Base-by-base conservation (phyloP, 2,888 invertebrate genomes). In the Hyposoter didymator region DNA sequence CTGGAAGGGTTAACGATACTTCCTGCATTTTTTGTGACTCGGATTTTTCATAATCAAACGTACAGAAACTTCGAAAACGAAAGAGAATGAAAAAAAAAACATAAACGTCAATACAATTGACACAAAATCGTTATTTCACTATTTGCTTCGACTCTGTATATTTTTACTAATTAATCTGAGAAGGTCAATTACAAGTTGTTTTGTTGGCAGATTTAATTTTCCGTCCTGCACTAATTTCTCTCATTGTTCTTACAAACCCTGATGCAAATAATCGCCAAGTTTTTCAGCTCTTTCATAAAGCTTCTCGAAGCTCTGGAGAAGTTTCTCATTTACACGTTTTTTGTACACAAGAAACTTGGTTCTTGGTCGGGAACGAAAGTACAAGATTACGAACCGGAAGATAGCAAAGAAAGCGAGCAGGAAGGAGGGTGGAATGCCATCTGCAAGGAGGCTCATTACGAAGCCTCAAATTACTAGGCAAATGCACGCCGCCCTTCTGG, bases 391-490 rank as follows among this genome's bases (percentile, higher is more conserved):
- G 64, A 22, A 70, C 22, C 78, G 82, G 82, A 83, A 83, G 78
- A 83, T 64, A 73, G 82, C 76, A 67, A 62, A 78, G 82, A 83
- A 28, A 28, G 59, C 28, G 78, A 55, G 73, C n/a, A n/a, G n/a
- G n/a, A n/a, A n/a, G 17, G 22, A 8, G 69, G 52, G 55, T 14
- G 47, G 32, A 35, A 69, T 52, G 55, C 67, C 55, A 74, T 67
- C 43, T 67, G 66, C 32, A 49, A 73, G 70, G 35, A 55, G 35
- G 81, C 84, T 84, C 81, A 78, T 84, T 84, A 84, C 78, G 52
- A 67, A 67, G 28, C 81, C 84, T 84, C 78, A 82, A 82, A 84
- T 82, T 82, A 82, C 69, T 78, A 59, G 74, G 59, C 64, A 73
- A 82, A 78, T 76, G 59, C 67, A 81, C 72, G 67, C 45, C 70